These are phyloP conservation scores for Rostratula benghalensis DNA, from an alignment of 2,113 vertebrate genomes.

Conservation along the genomic window DNA sequence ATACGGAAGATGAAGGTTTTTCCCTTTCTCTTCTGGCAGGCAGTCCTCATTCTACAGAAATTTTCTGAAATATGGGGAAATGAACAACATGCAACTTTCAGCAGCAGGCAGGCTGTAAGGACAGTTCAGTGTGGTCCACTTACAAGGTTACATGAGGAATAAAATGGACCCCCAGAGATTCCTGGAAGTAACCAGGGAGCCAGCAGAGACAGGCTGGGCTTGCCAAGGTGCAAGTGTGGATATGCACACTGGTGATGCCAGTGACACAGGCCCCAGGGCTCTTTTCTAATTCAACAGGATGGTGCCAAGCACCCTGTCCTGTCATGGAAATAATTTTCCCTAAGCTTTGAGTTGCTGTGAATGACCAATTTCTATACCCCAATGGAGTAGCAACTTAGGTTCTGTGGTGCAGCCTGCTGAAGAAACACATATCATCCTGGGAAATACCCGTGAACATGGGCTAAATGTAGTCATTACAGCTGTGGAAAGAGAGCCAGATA, in stretches of 20 bases:
- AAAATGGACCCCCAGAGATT: not conserved
- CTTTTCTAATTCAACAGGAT: not conserved
- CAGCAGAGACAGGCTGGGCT: not conserved
- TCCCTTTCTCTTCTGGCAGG: not conserved
- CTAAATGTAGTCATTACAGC: not conserved
- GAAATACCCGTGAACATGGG: not conserved
- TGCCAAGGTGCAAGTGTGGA: not conserved
- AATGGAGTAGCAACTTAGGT: not conserved
- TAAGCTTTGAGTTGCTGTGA: not conserved
- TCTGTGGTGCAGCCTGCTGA: not conserved
- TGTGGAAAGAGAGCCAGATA: fast-evolving
- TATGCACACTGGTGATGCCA: no score
- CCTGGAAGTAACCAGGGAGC: not conserved
- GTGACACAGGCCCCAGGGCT: not conserved
- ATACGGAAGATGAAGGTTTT: not conserved
- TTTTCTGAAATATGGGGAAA: not conserved
- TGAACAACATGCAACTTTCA: not conserved
- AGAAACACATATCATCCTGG: not conserved
- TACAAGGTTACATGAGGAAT: not conserved
- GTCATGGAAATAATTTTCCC: not conserved
- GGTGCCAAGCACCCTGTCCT: not conserved
- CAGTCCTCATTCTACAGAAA: not conserved
- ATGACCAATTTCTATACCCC: not conserved
- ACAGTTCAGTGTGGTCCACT: not conserved
- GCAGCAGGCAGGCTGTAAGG: not conserved